Base-by-base conservation (phyloP, 2,113 vertebrate genomes). In the Abramis brama region DNA sequence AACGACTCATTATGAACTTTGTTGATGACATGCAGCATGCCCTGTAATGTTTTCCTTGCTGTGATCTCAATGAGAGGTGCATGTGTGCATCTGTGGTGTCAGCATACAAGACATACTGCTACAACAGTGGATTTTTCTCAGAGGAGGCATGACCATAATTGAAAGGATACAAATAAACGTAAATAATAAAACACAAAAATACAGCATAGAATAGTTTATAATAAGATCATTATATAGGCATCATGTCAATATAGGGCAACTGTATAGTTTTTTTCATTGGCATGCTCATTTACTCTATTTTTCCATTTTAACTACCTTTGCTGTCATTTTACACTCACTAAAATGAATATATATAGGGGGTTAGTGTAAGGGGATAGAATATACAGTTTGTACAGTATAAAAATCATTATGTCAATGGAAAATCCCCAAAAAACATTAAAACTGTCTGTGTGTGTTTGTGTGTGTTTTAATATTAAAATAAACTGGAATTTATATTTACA, bases 1-100 rank as follows among this genome's bases (percentile, higher is more conserved):
- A 77, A 85, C 5, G 36, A 11, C 76, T 80, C 71, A 85, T 85
- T 75, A 80, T 75, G 68, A 66, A 79, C 57, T 57, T 62, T 78
- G 73, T 80, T 85, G 73, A 80, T 81, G 68, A 79, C 36, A 80
- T 84, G 82, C 25, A 9, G 55, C 57, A 23, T 60, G 52, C 43
- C 55, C 27, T 59, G 12, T 19, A 36, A 59, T 76, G 45, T 81
- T 81, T 62, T 23, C n/a, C 60, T 57, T 71, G 74, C 30, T 85
- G 47, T 68, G 50, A 80, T 76, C 77, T 59, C 80, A 84, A 73
- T 64, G 43, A 87, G 62, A 36, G 75, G 21, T 33, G 25, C 10
- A 71, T 59, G 66, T 79, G 64, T 68, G 39, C 55, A 71, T 79
- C 36, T 25, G 50, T 60, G 6, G 60, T 71, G 27, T 76, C 47